Percentiles rank a stretch among this genome's conserved stretches.
Conservation (phyloP, 2,888 invertebrate species). For the Petrolisthes cinctipes region DNA sequence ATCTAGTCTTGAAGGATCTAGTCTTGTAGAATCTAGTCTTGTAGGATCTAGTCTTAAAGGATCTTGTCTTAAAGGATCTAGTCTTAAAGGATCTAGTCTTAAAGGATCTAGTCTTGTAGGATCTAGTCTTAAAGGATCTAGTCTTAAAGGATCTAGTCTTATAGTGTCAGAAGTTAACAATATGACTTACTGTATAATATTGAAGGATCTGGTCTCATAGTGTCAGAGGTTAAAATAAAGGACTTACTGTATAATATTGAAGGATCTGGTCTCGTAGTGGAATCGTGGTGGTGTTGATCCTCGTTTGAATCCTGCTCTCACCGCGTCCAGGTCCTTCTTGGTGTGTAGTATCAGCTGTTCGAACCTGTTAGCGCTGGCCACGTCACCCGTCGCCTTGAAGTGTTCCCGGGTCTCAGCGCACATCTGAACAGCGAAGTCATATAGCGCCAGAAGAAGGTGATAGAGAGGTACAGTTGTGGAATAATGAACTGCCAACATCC, state of each 20-base stretch:
- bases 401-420: constrained; percentile 89
- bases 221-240: constrained; percentile 71
- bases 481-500: too few species aligned
- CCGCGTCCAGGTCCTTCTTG: constrained; percentile 88
- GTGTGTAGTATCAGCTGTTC: constrained; percentile 86
- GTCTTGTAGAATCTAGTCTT: too few species aligned
- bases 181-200: constrained; percentile 87
- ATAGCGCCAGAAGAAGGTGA: too few species aligned
- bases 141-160: too few species aligned
- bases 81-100: too few species aligned
- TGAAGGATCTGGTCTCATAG: constrained; percentile 89
- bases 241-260: constrained; percentile 87
- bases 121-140: too few species aligned
- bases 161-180: too few species aligned
- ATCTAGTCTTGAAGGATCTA: too few species aligned
- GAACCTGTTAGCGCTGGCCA: constrained; percentile 89
- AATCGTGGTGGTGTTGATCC: constrained; percentile 81
- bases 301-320: constrained; percentile 78
- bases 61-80: too few species aligned
- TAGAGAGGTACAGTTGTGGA: too few species aligned
- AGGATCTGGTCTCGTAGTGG: constrained; percentile 90
- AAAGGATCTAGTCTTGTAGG: too few species aligned
- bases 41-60: too few species aligned
- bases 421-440: constrained; percentile 72
- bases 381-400: constrained; percentile 88